phyloP scores from a whole-genome alignment of 2,888 invertebrate species.

The Cistogaster globosa region DNA sequence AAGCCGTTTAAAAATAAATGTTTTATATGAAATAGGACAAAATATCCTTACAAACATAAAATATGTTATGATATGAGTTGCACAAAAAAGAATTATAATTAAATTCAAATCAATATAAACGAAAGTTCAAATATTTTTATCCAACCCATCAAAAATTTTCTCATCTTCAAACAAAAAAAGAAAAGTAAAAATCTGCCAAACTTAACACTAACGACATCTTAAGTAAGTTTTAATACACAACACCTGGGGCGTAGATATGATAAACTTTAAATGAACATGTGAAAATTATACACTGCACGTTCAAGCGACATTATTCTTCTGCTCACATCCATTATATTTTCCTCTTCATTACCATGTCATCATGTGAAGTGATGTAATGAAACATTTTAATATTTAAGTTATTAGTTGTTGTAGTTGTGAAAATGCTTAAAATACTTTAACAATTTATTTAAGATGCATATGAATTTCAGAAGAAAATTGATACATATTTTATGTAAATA shows the following conservation, averaged over 20 bases:
- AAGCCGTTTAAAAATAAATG: no score
- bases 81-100: no score
- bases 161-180: no score
- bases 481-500: slow-evolving; percentile 67
- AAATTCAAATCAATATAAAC: no score
- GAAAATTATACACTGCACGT: slow-evolving; percentile 9
- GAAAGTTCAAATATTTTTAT: no score
- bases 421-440: slow-evolving; percentile 58
- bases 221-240: no score
- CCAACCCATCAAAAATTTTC: no score
- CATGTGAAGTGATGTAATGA: no score
- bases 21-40: no score
- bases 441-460: slow-evolving; percentile 57
- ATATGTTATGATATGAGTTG: no score
- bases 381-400: neutral
- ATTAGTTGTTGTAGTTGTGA: neutral
- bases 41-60: no score
- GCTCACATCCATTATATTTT: neutral
- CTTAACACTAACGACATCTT: neutral
- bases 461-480: slow-evolving; percentile 46
- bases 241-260: neutral
- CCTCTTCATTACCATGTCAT: neutral
- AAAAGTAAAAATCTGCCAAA: no score
- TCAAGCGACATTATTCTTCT: slow-evolving; percentile 12
- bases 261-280: slow-evolving; percentile 6